Evolutionary conservation across 2,888 invertebrate genomes (phyloP).

Genomic region (Aspidiotus rigidus): DNA sequence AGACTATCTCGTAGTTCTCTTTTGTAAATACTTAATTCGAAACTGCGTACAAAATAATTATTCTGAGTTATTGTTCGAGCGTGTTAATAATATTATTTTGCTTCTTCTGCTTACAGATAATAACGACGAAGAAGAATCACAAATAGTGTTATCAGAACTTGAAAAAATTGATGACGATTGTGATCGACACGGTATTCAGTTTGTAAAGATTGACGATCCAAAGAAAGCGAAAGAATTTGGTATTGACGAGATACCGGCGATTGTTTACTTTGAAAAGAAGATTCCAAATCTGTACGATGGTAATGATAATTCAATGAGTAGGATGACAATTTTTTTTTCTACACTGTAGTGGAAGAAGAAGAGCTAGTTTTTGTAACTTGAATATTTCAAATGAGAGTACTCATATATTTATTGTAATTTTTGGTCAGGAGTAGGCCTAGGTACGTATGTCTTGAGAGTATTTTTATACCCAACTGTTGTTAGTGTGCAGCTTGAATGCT

Average conservation of each 20-base stretch:
- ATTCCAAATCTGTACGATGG: constrained; percentile 88
- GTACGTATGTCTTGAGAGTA: no score
- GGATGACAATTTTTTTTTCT: background rate
- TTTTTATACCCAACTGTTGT: no score
- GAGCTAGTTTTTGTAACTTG: no score
- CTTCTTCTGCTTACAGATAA: constrained; percentile 56
- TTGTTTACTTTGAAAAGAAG: constrained; percentile 88
- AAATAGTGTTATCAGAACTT: constrained; percentile 72
- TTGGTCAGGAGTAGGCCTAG: no score
- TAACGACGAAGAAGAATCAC: constrained; percentile 78
- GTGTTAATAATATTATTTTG: background rate
- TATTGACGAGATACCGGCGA: constrained; percentile 69
- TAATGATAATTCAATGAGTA: no score
- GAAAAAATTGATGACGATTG: constrained; percentile 92
- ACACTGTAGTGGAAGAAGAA: background rate
- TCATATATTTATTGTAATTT: no score
- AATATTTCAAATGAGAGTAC: no score
- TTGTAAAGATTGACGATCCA: constrained; percentile 82
- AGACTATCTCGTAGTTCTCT: constrained; percentile 82
- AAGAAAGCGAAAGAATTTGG: constrained; percentile 78
- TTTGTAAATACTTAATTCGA: constrained; percentile 55
- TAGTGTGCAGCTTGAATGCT: no score
- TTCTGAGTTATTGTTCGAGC: background rate
- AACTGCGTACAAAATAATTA: background rate
- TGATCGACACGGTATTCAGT: constrained; percentile 83